A percentile compares a stretch with the other conserved stretches of the same genome.
phyloP scores from a whole-genome alignment of 2,113 vertebrate genomes.

The Fulmarus glacialis region DNA sequence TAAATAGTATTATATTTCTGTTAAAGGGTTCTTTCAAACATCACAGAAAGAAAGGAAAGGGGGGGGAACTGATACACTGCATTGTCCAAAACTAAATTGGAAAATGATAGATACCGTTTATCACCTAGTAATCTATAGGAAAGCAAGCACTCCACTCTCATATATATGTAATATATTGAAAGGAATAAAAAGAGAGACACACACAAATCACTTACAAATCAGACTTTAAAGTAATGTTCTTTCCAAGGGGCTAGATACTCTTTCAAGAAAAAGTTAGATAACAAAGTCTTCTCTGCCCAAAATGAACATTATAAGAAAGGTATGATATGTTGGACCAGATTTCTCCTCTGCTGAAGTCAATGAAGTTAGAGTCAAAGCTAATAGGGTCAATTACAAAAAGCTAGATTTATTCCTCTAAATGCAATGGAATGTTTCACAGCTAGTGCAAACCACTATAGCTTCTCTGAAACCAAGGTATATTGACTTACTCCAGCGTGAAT shows the following conservation, averaged over 20 bases:
- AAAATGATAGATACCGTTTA: conserved; percentile 26
- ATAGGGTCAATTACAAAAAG: neutral
- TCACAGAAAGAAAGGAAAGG: neutral
- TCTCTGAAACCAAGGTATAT: neutral
- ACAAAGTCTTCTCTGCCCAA: neutral
- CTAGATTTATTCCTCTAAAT: neutral
- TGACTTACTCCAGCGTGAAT: neutral
- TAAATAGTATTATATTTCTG: neutral
- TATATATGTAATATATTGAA: neutral
- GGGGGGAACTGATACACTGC: neutral
- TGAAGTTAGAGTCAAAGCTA: neutral
- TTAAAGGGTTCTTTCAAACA: neutral
- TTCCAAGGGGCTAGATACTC: neutral
- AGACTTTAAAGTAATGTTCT: neutral
- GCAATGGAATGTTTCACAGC: neutral
- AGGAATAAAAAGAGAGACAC: neutral
- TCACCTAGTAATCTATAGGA: neutral
- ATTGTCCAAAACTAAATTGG: conserved; percentile 9
- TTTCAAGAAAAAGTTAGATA: neutral
- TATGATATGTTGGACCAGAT: neutral
- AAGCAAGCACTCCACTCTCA: neutral
- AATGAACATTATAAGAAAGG: neutral
- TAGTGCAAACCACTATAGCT: neutral
- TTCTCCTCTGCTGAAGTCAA: neutral
- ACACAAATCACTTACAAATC: neutral